Conservation (phyloP, 1,140 invertebrate genomes). For the Triops cancriformis region DNA sequence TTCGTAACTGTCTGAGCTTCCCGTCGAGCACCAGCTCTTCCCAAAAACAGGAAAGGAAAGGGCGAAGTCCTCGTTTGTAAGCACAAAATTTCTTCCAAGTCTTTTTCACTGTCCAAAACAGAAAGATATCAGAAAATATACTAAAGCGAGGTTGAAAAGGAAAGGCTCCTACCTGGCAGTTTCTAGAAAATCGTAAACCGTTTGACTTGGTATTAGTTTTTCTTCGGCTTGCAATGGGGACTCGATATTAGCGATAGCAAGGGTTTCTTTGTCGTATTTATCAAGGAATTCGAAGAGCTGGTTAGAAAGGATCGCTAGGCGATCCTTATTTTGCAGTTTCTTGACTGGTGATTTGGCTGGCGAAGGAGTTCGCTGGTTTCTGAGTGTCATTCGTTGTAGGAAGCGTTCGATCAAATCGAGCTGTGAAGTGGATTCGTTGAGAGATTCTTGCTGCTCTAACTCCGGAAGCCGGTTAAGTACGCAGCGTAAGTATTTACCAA, state of each 20-base stretch:
- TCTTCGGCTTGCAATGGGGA: conserved; percentile 29
- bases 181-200: conserved; percentile 38
- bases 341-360: conserved; percentile 61
- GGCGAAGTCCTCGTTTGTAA: conserved; percentile 55
- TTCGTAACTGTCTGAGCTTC: neutral
- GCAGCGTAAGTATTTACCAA: conserved; percentile 70
- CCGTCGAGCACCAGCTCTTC: conserved; percentile 42
- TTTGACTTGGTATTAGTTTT: conserved; percentile 36
- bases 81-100: conserved; percentile 54
- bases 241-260: conserved; percentile 35
- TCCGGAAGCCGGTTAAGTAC: conserved; percentile 52
- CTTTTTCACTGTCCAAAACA: conserved; percentile 45
- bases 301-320: conserved; percentile 77
- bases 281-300: conserved; percentile 87
- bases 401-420: conserved; percentile 65
- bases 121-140: neutral
- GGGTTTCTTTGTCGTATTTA: conserved; percentile 76
- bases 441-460: conserved; percentile 50
- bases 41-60: conserved; percentile 54
- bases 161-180: conserved; percentile 37
- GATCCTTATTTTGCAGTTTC: conserved; percentile 70
- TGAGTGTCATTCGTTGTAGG: conserved; percentile 58
- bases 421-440: conserved; percentile 51
- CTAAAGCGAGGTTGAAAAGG: conserved; percentile 27
- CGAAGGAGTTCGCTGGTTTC: conserved; percentile 65